These are phyloP conservation scores for Lagenorhynchus albirostris DNA, from an alignment of 2,113 vertebrate species.

Conservation along the genomic window DNA sequence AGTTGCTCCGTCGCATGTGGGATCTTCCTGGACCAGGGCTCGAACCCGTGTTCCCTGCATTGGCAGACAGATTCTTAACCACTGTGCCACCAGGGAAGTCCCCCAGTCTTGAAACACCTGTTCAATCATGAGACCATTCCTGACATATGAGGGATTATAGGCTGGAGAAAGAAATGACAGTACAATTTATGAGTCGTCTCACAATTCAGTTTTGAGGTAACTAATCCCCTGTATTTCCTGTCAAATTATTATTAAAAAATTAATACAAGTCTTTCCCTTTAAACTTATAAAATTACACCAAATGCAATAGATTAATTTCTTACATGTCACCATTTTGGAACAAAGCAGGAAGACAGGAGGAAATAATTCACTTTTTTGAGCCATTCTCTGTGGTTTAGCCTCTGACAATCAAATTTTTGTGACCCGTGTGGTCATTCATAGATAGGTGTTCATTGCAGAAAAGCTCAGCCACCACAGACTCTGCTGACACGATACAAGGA, in stretches of 20 bases:
- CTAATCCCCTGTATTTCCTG: conserved; percentile 57
- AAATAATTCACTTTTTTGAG: conserved; percentile 42
- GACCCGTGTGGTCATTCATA: not conserved
- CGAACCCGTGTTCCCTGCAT: too few relatives aligned
- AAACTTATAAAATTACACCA: conserved; percentile 10
- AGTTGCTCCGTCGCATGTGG: too few relatives aligned
- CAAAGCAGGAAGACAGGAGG: conserved; percentile 14
- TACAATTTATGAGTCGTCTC: conserved; percentile 67
- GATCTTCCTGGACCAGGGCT: too few relatives aligned
- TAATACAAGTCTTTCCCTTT: conserved; percentile 52
- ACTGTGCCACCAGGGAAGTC: too few relatives aligned
- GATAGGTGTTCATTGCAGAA: not conserved
- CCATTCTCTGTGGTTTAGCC: conserved; percentile 19
- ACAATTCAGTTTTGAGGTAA: conserved; percentile 46
- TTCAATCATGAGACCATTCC: conserved; percentile 37
- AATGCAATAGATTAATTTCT: conserved; percentile 42
- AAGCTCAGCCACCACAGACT: not conserved
- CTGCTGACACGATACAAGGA: not conserved
- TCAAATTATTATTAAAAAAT: conserved; percentile 74
- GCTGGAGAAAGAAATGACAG: conserved; percentile 55
- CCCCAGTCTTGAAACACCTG: conserved; percentile 43
- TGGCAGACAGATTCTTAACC: too few relatives aligned
- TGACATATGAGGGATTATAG: conserved; percentile 44
- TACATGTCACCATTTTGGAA: conserved; percentile 23
- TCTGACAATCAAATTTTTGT: conserved; percentile 49